Conservation (phyloP, 2,113 vertebrate species). For the Gasterosteus nipponicus region DNA sequence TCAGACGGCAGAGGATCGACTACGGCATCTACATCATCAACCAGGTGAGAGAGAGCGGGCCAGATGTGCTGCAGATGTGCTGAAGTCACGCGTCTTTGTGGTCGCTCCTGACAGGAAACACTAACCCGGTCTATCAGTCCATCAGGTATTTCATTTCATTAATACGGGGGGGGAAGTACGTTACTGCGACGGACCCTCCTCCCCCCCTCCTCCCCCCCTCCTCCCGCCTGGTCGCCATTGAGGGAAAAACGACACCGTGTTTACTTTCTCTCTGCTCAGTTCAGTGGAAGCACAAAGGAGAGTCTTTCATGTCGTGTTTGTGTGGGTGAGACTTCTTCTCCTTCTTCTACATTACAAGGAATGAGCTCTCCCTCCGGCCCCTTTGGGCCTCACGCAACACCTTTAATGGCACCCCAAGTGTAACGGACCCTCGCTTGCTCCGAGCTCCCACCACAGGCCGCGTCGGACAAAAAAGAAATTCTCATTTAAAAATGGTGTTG, state of each 20-base stretch:
- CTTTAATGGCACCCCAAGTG: constrained; percentile 58
- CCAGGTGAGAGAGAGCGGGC: constrained; percentile 83
- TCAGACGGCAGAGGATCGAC: constrained; percentile 93
- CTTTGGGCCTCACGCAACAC: constrained; percentile 29
- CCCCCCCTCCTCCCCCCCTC: not conserved
- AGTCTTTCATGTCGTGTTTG: constrained; percentile 1
- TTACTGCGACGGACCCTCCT: too few relatives aligned
- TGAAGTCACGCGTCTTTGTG: not conserved
- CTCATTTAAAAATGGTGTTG: not conserved
- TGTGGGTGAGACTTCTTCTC: constrained; percentile 27
- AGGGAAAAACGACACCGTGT: constrained; percentile 13
- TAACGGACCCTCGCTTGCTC: not conserved
- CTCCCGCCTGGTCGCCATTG: constrained; percentile 2
- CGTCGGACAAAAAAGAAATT: not conserved
- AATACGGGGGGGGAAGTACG: too few relatives aligned
- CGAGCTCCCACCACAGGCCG: not conserved
- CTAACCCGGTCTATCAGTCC: not conserved
- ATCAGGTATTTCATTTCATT: not conserved
- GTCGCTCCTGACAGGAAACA: not conserved
- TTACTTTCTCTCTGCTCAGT: not conserved
- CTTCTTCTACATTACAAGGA: constrained; percentile 54
- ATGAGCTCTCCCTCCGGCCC: constrained; percentile 57
- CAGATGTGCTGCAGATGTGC: not conserved
- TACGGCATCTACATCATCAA: constrained; percentile 98
- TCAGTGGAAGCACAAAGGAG: constrained; percentile 23